Percentiles rank a stretch among this genome's conserved stretches.
Evolutionary conservation across 2,797 vertebrate species (phyloP).

Genomic region (Oceanodroma leucorhoa): DNA sequence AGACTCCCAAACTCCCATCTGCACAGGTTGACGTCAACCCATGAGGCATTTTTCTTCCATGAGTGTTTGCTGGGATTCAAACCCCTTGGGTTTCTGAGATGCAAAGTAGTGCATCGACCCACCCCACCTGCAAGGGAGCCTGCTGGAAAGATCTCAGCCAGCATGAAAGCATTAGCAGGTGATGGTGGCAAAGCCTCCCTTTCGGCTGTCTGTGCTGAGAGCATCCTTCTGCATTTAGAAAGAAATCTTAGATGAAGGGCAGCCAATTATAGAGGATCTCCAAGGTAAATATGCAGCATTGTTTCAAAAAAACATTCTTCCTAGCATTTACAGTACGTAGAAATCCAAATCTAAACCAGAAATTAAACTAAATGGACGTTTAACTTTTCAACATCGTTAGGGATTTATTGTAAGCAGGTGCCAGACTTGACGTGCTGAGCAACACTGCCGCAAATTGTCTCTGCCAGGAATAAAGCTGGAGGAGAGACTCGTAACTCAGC

Average conservation of each 20-base stretch:
- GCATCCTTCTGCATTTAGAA: not conserved
- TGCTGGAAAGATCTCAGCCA: not conserved
- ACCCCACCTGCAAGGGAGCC: not conserved
- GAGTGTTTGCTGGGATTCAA: not conserved
- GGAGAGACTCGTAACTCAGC: not conserved
- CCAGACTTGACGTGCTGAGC: not conserved
- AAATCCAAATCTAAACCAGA: not conserved
- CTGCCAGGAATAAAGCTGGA: slow-evolving; percentile 18
- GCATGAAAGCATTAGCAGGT: not conserved
- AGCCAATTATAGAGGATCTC: not conserved
- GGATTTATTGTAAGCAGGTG: slow-evolving; percentile 36
- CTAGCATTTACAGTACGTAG: not conserved
- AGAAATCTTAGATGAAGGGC: not conserved
- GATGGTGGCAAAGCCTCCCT: not conserved
- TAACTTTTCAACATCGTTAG: not conserved
- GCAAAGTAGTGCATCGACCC: not conserved
- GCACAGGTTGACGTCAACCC: not conserved
- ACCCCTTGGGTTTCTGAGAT: not conserved
- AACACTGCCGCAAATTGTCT: not conserved
- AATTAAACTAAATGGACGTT: not conserved
- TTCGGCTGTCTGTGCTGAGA: not conserved
- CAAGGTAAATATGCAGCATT: not conserved
- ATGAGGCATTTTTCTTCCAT: not conserved
- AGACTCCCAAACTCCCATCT: not conserved
- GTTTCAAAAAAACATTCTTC: not conserved